Conservation (phyloP, 2,113 vertebrate genomes). For the Neodon shergylaensis region DNA sequence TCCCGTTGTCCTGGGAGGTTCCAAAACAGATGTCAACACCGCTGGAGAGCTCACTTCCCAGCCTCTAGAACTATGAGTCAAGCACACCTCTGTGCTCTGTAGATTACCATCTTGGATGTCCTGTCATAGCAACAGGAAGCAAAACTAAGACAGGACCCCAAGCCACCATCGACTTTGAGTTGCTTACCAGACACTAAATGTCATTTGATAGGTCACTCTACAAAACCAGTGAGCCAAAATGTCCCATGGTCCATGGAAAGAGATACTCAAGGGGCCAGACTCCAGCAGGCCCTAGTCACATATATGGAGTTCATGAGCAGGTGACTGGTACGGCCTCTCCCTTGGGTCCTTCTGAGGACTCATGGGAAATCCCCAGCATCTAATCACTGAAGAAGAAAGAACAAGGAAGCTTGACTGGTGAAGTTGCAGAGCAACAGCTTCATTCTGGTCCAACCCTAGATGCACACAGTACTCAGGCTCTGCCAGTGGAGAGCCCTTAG, state of each 20-base stretch:
- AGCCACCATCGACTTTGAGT: background rate
- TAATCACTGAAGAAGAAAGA: background rate
- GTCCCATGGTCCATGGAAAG: background rate
- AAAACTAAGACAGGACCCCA: background rate
- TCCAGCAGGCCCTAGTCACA: background rate
- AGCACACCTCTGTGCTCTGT: background rate
- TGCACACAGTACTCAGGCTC: background rate
- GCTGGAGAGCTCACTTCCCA: too few species aligned
- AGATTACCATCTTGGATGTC: background rate
- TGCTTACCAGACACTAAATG: background rate
- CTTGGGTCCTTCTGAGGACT: background rate
- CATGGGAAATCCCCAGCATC: background rate
- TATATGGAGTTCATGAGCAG: background rate
- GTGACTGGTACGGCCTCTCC: background rate
- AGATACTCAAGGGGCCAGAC: too few species aligned
- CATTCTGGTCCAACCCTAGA: background rate
- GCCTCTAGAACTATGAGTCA: background rate
- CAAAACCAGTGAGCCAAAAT: background rate
- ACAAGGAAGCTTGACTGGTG: background rate
- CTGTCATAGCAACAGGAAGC: background rate
- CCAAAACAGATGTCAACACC: background rate
- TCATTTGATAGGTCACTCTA: background rate
- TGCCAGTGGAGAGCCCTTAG: background rate
- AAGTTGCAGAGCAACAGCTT: background rate
- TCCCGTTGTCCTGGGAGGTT: background rate